Base-by-base conservation (phyloP, 2,888 invertebrate species). In the Andrena haemorrhoa region DNA sequence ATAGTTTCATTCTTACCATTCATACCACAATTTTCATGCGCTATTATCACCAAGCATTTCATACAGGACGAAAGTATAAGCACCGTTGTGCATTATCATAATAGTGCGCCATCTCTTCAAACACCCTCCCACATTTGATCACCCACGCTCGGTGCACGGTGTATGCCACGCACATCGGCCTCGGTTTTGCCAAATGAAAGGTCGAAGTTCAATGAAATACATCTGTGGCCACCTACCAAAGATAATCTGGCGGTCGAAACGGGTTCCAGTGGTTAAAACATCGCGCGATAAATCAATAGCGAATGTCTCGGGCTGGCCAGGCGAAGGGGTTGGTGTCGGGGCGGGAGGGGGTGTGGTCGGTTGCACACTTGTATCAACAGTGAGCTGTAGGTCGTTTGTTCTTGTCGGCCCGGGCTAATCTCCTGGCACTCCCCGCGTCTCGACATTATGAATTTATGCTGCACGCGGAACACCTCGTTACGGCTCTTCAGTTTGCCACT, bases 391-490 rank as follows among this genome's bases (percentile, higher is more conserved):
- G 51, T 88, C 85, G 79, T 88, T 88, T 88, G 86, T 88, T 86
- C 86, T 80, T 85, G 88, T 88, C 88, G 82, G 78, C 58, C 64
- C 23, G 56, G 29, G 83, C 85, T 88, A 85, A 88, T 88, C 86
- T 85, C 79, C 76, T 64, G 69, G 74, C 78, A 79, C 83, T 86
- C 75, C 41, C 75, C 65, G 77, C 65, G 75, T 64, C 69, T 77
- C 74, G 80, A 85, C 75, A 77, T 86, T 85, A 88, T 79, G 83
- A 83, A 88, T 88, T 88, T 85, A 86, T 85, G 79, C 61, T 49
- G 23, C 58, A 68, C 72, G 53, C 60, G 75, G 63, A 68, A 73
- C 65, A 84, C 64, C 79, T 83, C 81, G 84, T 82, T 84, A 79
- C 78, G 47, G 58, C 58, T 53, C 47, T 73, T 76, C 47, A 51